Conservation (phyloP, 2,888 invertebrate species). For the Eumacrocentrus americanus region DNA sequence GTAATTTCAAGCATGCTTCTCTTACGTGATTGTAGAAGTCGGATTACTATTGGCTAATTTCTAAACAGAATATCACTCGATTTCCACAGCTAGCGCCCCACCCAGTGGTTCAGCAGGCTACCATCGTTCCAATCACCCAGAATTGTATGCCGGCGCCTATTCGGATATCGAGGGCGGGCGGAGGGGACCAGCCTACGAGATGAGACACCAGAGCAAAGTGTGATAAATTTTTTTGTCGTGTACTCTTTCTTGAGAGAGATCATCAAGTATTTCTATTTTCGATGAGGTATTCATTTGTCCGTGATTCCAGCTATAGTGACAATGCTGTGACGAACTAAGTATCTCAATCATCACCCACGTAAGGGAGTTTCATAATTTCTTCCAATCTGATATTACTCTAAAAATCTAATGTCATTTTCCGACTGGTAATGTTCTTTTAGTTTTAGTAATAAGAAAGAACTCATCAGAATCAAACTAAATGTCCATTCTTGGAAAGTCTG, state of each 20-base stretch:
- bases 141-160: constrained; percentile 77
- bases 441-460: neutral
- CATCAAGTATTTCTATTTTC: constrained; percentile 24
- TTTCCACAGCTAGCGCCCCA: constrained; percentile 62
- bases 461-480: neutral
- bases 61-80: constrained; percentile 61
- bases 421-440: neutral
- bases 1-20: neutral
- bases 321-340: constrained; percentile 11
- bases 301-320: constrained; percentile 32
- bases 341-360: constrained; percentile 18
- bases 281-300: constrained; percentile 44
- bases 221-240: constrained; percentile 58
- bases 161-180: constrained; percentile 61
- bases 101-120: constrained; percentile 62
- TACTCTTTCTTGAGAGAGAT: constrained; percentile 42
- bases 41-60: constrained; percentile 36
- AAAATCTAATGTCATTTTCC: too few species aligned
- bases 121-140: constrained; percentile 64
- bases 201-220: constrained; percentile 74
- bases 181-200: constrained; percentile 71
- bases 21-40: neutral
- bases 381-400: neutral
- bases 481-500: neutral
- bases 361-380: neutral